Percentiles rank a stretch among this genome's conserved stretches.
Conservation (phyloP, 2,113 vertebrate species). For the Bubo bubo region DNA sequence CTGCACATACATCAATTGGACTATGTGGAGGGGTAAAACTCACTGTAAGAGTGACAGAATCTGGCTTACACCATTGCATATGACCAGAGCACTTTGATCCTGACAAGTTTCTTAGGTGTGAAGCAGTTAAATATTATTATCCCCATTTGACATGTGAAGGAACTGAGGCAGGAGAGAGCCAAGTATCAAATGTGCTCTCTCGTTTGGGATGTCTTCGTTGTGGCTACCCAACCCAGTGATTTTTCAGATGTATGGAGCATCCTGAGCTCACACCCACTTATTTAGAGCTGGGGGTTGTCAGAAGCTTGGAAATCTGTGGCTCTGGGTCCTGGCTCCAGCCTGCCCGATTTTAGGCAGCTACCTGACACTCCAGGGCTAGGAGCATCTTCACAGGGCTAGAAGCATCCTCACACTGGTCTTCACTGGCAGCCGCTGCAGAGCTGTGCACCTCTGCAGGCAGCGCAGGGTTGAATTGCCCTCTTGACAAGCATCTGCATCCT, state of each 20-base stretch:
- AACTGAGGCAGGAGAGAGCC: neutral
- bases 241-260: neutral
- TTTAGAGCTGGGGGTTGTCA: neutral
- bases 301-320: neutral
- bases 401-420: accelerated
- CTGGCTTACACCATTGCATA: neutral
- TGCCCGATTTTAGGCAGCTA: neutral
- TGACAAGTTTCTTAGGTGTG: neutral
- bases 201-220: neutral
- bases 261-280: neutral
- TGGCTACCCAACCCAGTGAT: neutral
- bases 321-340: neutral
- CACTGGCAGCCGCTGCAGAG: neutral
- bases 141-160: neutral
- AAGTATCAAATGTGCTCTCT: neutral
- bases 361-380: neutral
- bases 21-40: neutral
- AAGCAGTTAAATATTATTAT: neutral
- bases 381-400: neutral
- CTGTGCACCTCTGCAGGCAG: neutral
- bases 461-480: accelerated
- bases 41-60: neutral
- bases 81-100: neutral
- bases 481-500: neutral
- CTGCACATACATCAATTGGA: neutral